Conservation (phyloP, 2,888 invertebrate genomes). For the Pammene aurita region DNA sequence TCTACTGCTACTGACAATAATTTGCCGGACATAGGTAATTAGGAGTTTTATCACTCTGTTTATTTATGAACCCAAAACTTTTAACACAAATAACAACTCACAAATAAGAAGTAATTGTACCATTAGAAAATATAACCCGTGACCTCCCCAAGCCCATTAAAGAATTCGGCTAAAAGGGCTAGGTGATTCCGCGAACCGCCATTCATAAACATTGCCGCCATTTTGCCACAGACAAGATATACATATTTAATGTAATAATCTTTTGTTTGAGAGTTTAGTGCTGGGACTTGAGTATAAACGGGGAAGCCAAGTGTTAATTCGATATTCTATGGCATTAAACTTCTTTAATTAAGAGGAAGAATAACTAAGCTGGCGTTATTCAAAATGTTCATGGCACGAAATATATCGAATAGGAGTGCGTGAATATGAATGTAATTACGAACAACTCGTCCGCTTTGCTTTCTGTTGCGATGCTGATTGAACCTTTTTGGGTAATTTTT, state of each 20-base stretch:
- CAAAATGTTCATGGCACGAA: too few species aligned
- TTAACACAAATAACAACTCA: conserved; percentile 2
- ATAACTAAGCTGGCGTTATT: too few species aligned
- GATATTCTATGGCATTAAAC: not conserved
- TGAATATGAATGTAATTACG: too few species aligned
- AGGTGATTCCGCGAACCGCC: conserved; percentile 29
- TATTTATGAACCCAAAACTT: not conserved
- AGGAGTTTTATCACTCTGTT: not conserved
- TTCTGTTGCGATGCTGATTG: too few species aligned
- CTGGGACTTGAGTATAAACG: not conserved
- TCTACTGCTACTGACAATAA: too few species aligned
- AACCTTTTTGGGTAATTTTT: too few species aligned
- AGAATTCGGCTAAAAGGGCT: conserved; percentile 26
- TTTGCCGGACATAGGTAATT: too few species aligned
- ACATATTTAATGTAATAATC: conserved; percentile 13
- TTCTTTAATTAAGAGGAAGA: too few species aligned
- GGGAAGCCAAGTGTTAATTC: not conserved
- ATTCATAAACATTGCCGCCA: conserved; percentile 37
- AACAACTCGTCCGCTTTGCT: too few species aligned
- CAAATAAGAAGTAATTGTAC: conserved; percentile 28
- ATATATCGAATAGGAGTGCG: too few species aligned
- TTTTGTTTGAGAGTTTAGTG: conserved; percentile 9
- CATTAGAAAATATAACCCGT: conserved; percentile 27
- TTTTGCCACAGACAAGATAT: conserved; percentile 32
- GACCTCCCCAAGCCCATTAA: conserved; percentile 18